Evolutionary conservation across 1,140 invertebrate species (phyloP).

Genomic region (Triops longicaudatus): DNA sequence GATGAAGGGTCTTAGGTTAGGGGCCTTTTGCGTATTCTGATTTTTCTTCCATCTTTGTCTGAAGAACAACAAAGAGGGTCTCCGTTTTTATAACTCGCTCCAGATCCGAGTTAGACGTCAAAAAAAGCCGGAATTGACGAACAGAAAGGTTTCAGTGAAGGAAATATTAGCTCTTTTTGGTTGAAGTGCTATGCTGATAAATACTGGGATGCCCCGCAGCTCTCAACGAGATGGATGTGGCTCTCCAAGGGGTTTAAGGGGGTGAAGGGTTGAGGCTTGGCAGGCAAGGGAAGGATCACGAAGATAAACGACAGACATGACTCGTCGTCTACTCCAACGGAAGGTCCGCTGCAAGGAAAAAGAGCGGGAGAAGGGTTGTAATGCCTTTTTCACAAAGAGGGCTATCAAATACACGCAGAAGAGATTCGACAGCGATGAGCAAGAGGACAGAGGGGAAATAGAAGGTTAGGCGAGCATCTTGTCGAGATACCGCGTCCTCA

Average conservation of each 20-base stretch:
- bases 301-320: conserved; percentile 15
- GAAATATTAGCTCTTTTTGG: conserved; percentile 12
- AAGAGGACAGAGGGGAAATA: background rate
- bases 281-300: background rate
- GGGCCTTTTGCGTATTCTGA: background rate
- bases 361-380: background rate
- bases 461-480: no score
- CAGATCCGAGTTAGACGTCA: background rate
- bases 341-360: background rate
- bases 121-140: background rate
- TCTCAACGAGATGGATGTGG: conserved; percentile 14
- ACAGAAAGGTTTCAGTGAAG: background rate
- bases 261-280: conserved; percentile 5
- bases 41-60: background rate
- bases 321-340: background rate
- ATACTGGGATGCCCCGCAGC: background rate
- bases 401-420: background rate
- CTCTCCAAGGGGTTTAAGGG: conserved; percentile 9
- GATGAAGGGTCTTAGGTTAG: background rate
- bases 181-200: conserved; percentile 8
- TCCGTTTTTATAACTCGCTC: background rate
- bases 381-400: background rate
- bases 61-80: no score
- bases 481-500: background rate
- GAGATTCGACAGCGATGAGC: background rate